A percentile compares a stretch with the other conserved stretches of the same genome.
Evolutionary conservation across 2,113 vertebrate genomes (phyloP).

Genomic region (Lamprologus callipterus): DNA sequence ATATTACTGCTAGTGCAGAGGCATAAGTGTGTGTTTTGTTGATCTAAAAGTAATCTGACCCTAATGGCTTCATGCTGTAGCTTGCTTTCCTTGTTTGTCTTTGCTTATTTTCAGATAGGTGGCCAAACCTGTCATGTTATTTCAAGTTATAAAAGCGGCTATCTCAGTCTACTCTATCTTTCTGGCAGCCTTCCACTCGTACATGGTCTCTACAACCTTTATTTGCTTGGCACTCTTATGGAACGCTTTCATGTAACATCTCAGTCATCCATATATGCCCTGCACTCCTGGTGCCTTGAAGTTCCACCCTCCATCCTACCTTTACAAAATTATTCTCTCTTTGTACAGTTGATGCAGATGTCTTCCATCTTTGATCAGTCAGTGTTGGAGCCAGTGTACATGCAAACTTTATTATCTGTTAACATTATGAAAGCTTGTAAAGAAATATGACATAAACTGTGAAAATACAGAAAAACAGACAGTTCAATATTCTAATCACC

Average conservation of each 20-base stretch:
- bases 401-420: not conserved
- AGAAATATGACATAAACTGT: not conserved
- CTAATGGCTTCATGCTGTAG: not conserved
- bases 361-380: not conserved
- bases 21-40: not conserved
- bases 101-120: not conserved
- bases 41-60: not conserved
- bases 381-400: not conserved
- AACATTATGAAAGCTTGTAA: not conserved
- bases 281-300: not conserved
- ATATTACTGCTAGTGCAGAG: fast-evolving
- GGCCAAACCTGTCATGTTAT: not conserved
- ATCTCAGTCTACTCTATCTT: not conserved
- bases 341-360: not conserved
- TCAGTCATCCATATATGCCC: not conserved
- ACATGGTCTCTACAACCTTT: not conserved
- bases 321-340: not conserved
- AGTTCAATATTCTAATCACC: not conserved
- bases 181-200: fast-evolving
- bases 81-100: not conserved
- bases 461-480: not conserved
- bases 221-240: fast-evolving
- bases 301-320: not conserved
- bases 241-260: not conserved
- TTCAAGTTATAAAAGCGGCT: not conserved